Base-by-base conservation (phyloP, 2,888 invertebrate species). In the Stenichneumon culpator region DNA sequence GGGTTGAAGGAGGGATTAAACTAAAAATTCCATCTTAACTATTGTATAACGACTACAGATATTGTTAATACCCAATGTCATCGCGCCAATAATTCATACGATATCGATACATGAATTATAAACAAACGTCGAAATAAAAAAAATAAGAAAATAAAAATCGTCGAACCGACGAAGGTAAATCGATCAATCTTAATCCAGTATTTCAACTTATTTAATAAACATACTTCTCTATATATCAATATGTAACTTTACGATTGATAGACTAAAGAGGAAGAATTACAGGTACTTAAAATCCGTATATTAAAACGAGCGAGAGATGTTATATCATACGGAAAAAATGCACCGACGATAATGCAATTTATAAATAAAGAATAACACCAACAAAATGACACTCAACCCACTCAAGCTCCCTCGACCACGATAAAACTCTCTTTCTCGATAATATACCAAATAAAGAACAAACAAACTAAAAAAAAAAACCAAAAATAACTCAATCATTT, bases 381-480 rank as follows among this genome's bases (percentile, higher is more conserved):
- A 44, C 44, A 36, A 65, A 73, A 14, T 3, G 19, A 79, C 44
- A 47, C 70, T 54, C 36, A 47, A 70, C 81, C 82, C 78, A 69
- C 25, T 60, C 0, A 28, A 60, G 25, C 25, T 82, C 72, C 83
- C 75, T n/a, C 36, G 47, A 81, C 47, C 60, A 84, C 44, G 63
- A 73, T 65, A 70, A 60, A 74, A 83, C 82, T 83, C 81, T 81
- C 80, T 87, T 82, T 79, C 81, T 83, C 70, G 81, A 86, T 87
- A 79, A 85, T 86, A 67, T 60, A 60, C 60, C 22, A 60, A 28
- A 28, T 28, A 60, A 28, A 60, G 7, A 50, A 32, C 3, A 78
- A 54, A 60, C 39, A 78, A 44, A 60, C 47, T n/a, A n/a, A 80
- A 83, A 73, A 16, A 69, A 63, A 74, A 63, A 84, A 83, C 47